Percentiles rank a stretch among this genome's conserved stretches.
Evolutionary conservation across 2,888 invertebrate species (phyloP).

Genomic region (Iselma pallidipennis): DNA sequence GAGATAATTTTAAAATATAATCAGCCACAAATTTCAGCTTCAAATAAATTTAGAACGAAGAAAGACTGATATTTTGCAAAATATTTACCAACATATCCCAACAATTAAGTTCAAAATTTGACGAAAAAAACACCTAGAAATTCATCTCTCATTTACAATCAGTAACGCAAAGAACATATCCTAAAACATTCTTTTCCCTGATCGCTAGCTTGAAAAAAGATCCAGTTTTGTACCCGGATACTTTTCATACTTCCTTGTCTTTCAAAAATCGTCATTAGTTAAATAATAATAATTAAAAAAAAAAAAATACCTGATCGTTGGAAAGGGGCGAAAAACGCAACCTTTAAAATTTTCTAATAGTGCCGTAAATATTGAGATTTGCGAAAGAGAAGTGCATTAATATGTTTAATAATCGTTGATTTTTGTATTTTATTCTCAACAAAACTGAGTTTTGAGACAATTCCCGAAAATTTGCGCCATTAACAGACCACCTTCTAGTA

Average conservation of each 20-base stretch:
- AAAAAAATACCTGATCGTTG: neutral
- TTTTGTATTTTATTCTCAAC: neutral
- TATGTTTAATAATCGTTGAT: too few species aligned
- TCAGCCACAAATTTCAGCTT: neutral
- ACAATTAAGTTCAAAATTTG: neutral
- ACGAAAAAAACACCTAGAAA: neutral
- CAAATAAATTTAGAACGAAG: neutral
- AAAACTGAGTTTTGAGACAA: slow-evolving; percentile 5
- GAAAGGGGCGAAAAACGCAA: neutral
- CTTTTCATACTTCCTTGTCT: too few species aligned
- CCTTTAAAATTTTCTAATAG: neutral
- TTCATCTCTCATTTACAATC: neutral
- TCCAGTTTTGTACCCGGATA: too few species aligned
- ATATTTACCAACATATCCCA: neutral
- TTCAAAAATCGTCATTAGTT: neutral
- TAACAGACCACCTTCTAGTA: slow-evolving; percentile 31
- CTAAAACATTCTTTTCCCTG: too few species aligned
- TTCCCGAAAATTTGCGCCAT: slow-evolving; percentile 20
- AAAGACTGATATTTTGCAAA: neutral
- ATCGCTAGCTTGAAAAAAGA: too few species aligned
- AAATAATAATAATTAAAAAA: neutral
- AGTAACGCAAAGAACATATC: neutral
- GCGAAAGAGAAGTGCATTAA: neutral
- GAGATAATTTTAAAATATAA: neutral
- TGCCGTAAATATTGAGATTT: neutral